Percentiles rank a stretch among this genome's conserved stretches.
These are phyloP conservation scores for Mugil cephalus DNA, from an alignment of 2,113 vertebrate genomes.

Conservation along the genomic window DNA sequence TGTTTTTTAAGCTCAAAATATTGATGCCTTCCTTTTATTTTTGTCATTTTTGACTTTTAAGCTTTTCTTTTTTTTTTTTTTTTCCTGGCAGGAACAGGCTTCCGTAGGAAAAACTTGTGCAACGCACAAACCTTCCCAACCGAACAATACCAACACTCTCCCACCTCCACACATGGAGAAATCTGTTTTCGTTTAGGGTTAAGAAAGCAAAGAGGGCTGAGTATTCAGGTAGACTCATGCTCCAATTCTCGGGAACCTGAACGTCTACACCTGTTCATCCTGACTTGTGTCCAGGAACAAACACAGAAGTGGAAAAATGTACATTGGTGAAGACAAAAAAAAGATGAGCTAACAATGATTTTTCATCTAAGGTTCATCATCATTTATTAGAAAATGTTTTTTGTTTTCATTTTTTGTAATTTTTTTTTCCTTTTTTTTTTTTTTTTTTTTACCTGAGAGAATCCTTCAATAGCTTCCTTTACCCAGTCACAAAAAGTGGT, in stretches of 20 bases:
- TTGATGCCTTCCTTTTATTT: not conserved
- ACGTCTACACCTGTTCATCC: conserved; percentile 16
- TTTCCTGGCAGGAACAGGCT: conserved; percentile 19
- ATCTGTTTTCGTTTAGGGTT: conserved; percentile 4
- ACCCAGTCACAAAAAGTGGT: conserved; percentile 77
- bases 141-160: conserved; percentile 1
- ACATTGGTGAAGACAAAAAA: conserved; percentile 69
- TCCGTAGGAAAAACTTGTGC: conserved; percentile 1
- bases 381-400: conserved; percentile 83
- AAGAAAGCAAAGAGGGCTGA: conserved; percentile 40
- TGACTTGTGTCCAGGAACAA: not conserved
- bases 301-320: conserved; percentile 25
- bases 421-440: no score
- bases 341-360: conserved; percentile 79
- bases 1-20: no score
- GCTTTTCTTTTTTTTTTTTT: not conserved
- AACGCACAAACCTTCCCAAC: not conserved
- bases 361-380: conserved; percentile 82
- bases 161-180: conserved; percentile 9
- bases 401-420: no score
- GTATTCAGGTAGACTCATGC: conserved; percentile 9
- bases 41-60: not conserved
- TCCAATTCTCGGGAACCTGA: conserved; percentile 23
- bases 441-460: conserved; percentile 84
- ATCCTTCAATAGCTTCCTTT: conserved; percentile 86